These are phyloP conservation scores for Phocides pigmalion DNA, from an alignment of 1,140 invertebrate species.

Conservation along the genomic window DNA sequence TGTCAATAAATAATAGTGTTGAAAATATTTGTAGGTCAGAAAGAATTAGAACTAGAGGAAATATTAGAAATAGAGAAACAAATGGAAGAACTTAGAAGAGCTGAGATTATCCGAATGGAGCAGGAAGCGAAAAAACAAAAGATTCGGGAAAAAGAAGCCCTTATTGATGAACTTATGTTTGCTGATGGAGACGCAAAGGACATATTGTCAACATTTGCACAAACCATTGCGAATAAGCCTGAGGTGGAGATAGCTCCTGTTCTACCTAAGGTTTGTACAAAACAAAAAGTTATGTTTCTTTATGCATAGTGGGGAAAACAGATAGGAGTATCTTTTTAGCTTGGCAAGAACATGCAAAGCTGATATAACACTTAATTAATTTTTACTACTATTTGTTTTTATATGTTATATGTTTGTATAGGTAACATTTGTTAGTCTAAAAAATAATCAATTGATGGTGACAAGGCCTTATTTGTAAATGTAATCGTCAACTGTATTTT, in stretches of 20 bases:
- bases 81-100: slow-evolving; percentile 86
- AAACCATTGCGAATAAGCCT: slow-evolving; percentile 87
- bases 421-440: too few relatives aligned
- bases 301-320: too few relatives aligned
- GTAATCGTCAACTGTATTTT: too few relatives aligned
- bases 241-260: slow-evolving; percentile 83
- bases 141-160: slow-evolving; percentile 92
- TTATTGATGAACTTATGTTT: slow-evolving; percentile 97
- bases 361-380: too few relatives aligned
- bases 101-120: slow-evolving; percentile 87
- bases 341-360: too few relatives aligned
- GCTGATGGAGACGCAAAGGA: slow-evolving; percentile 94
- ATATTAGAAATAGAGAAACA: slow-evolving; percentile 93
- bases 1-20: not conserved
- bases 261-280: slow-evolving; percentile 63
- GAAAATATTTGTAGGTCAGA: slow-evolving; percentile 74
- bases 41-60: slow-evolving; percentile 93
- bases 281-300: too few relatives aligned
- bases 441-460: too few relatives aligned
- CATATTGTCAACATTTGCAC: slow-evolving; percentile 93
- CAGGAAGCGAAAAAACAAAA: slow-evolving; percentile 92
- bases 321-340: too few relatives aligned
- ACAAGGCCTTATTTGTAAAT: too few relatives aligned
- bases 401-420: too few relatives aligned
- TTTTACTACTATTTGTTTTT: too few relatives aligned